Evolutionary conservation across 2,113 vertebrate species (phyloP).

Genomic region (Urocynchramus pylzowi): DNA sequence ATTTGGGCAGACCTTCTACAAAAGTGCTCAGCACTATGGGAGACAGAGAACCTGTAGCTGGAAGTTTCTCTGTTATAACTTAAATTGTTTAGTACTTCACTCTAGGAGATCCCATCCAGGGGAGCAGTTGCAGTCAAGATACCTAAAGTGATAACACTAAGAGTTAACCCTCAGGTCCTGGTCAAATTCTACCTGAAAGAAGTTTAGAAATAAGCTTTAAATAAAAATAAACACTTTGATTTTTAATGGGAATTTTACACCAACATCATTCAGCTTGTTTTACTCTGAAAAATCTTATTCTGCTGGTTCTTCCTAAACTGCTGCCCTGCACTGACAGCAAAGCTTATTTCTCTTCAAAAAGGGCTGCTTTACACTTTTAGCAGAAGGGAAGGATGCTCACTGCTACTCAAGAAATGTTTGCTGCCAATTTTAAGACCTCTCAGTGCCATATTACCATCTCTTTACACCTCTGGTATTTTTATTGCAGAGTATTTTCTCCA

Average conservation of each 20-base stretch:
- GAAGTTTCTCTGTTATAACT: neutral
- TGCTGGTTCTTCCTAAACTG: neutral
- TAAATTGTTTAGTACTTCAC: neutral
- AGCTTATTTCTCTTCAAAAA: neutral
- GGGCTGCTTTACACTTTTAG: neutral
- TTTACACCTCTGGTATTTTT: neutral
- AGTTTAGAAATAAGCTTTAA: neutral
- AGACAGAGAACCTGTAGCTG: neutral
- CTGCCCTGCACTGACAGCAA: neutral
- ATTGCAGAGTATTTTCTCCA: neutral
- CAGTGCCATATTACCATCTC: neutral
- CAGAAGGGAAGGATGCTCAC: neutral
- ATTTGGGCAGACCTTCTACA: neutral
- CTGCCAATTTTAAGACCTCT: neutral
- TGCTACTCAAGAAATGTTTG: neutral
- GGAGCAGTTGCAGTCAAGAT: neutral
- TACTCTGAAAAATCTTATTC: neutral
- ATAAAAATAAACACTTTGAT: neutral
- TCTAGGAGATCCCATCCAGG: neutral
- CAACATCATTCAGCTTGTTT: neutral
- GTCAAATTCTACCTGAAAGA: neutral
- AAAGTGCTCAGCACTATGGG: neutral
- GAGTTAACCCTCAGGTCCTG: neutral
- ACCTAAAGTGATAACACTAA: accelerated
- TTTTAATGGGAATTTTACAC: neutral